phyloP scores from a whole-genome alignment of 2,113 vertebrate species.

The Jaculus jaculus region DNA sequence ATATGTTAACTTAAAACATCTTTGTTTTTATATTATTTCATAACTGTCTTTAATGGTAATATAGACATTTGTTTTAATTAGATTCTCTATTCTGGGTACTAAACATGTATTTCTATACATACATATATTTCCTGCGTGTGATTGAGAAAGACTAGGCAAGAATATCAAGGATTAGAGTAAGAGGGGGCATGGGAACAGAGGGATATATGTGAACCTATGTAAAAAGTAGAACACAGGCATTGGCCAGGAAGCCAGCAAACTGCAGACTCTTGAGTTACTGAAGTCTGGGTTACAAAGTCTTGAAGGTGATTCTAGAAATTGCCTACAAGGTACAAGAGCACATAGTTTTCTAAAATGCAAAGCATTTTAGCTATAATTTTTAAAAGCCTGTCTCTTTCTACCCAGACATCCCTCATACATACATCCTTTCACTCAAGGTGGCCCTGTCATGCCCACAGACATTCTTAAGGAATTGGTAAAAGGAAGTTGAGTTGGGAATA shows the following conservation, averaged over 20 bases:
- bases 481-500: constrained; percentile 23
- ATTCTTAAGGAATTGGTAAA: neutral
- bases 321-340: neutral
- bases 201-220: neutral
- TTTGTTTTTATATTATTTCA: neutral
- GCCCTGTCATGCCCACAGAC: neutral
- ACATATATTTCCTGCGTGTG: neutral
- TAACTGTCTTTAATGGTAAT: neutral
- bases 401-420: neutral
- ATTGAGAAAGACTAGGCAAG: neutral
- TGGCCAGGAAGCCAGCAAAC: neutral
- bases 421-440: constrained; percentile 30
- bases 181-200: neutral
- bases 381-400: constrained; percentile 4
- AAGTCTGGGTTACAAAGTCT: neutral
- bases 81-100: neutral
- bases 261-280: neutral
- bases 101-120: neutral
- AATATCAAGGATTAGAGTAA: neutral
- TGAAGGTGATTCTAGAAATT: neutral
- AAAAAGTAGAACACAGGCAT: neutral
- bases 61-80: neutral
- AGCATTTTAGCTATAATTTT: neutral
- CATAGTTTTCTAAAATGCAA: neutral
- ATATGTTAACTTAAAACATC: neutral